Evolutionary conservation across 1,140 invertebrate genomes (phyloP).

Genomic region (Temnothorax longispinosus): DNA sequence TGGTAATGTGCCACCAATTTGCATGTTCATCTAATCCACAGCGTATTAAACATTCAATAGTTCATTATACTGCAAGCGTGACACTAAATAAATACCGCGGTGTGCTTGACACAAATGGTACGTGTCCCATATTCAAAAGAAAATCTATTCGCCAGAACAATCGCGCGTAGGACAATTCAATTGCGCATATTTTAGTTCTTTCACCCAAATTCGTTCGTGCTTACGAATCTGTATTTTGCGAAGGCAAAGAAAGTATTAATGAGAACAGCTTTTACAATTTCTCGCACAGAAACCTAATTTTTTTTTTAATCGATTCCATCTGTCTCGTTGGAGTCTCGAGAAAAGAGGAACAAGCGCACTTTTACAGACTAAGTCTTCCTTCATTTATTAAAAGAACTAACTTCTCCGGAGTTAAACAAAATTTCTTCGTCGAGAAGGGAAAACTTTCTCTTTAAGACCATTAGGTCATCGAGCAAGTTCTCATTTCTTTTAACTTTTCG

Average conservation of each 20-base stretch:
- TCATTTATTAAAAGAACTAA: constrained; percentile 59
- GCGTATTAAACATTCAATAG: constrained; percentile 55
- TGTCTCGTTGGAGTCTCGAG: constrained; percentile 36
- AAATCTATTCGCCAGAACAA: constrained; percentile 10
- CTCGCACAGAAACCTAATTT: constrained; percentile 39
- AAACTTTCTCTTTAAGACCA: constrained; percentile 53
- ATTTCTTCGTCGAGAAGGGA: constrained; percentile 36
- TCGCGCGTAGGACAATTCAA: background rate
- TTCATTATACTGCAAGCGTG: constrained; percentile 19
- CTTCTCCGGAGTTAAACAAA: constrained; percentile 50
- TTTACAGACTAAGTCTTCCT: constrained; percentile 40
- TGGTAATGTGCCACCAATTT: constrained; percentile 50
- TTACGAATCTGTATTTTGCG: constrained; percentile 25
- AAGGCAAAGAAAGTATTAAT: constrained; percentile 21
- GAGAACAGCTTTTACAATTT: constrained; percentile 36
- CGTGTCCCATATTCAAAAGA: background rate
- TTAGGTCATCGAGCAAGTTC: constrained; percentile 34
- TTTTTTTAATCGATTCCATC: constrained; percentile 57
- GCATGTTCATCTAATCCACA: constrained; percentile 53
- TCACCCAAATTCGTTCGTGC: constrained; percentile 4
- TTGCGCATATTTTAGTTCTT: background rate
- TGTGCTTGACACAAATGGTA: constrained; percentile 4
- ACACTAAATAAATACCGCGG: constrained; percentile 49
- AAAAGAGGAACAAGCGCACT: constrained; percentile 30
- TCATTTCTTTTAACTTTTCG: constrained; percentile 11